Evolutionary conservation across 2,113 vertebrate genomes (phyloP), one percentile per base, ranked within the genome.

Genomic region (Phalacrocorax aristotelis): DNA sequence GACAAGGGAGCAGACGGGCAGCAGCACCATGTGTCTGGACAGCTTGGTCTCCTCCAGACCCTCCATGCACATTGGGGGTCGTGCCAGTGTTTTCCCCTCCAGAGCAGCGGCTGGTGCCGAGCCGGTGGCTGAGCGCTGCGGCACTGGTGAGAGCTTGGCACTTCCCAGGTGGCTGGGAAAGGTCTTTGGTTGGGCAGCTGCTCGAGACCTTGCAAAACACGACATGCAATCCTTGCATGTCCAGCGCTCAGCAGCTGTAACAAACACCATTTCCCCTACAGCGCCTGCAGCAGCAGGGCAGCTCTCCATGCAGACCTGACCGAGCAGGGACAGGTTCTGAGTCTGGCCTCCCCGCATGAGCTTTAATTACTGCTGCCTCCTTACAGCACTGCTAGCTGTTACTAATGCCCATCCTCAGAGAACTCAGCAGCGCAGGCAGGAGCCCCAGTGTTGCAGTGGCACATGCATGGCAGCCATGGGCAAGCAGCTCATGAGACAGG

Each of bases 31-130:
- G 4, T 27, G 18, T 25, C 70, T 6, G 7, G 15, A 23, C 54
- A 40, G 22, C 38, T 5, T 7, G 29, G 48, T 20, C 66, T 68
- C 42, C 74, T 80, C 75, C 48, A 44, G 61, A 30, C 19, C 75
- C 32, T 44, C 4, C 5, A 0, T 11, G 27, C 1, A 0, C 8
- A 16, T 8, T 54, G 0, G 0, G 15, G 34, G 19, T 44, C 25
- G 3, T 6, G 7, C 7, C 0, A 0, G 44, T 4, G 51, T 58
- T 54, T 40, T 42, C 11, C 52, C 29, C 72, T 36, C 51, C 30
- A 6, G 13, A 46, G 32, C 70, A 29, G 70, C 0, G 4, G 46
- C 26, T 1, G 2, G 34, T 26, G 76, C 54, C 55, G n/a, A 55
- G n/a, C 4, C 0, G 13, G 23, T 8, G 5, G 32, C 70, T 18